phyloP scores from a whole-genome alignment of 2,797 vertebrate genomes.

The Crocodylus rhombifer region DNA sequence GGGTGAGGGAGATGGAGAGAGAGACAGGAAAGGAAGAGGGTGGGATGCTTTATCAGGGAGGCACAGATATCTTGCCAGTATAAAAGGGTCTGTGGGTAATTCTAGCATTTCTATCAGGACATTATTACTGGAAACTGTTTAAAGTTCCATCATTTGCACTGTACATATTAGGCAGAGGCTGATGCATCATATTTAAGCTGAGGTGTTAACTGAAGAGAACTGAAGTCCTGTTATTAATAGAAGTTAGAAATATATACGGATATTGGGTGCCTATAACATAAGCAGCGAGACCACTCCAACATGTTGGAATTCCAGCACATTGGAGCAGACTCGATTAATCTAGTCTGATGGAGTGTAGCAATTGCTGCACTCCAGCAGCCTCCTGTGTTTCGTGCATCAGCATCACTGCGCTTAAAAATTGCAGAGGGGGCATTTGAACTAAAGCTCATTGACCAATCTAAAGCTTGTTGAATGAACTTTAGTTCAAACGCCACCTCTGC shows the following conservation, averaged over 20 bases:
- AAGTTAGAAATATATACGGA: neutral
- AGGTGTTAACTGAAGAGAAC: neutral
- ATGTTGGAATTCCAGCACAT: too few relatives aligned
- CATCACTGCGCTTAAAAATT: too few relatives aligned
- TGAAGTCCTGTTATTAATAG: neutral
- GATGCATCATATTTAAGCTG: neutral
- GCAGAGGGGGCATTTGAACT: too few relatives aligned
- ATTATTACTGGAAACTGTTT: neutral
- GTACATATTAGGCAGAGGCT: neutral
- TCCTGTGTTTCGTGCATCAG: too few relatives aligned
- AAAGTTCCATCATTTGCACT: neutral
- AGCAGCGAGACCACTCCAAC: too few relatives aligned
- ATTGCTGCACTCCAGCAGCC: too few relatives aligned
- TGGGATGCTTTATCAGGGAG: fast-evolving
- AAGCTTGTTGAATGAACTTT: too few relatives aligned
- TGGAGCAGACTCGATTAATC: too few relatives aligned
- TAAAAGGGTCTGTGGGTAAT: neutral
- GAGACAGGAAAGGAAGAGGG: neutral
- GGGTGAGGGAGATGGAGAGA: neutral
- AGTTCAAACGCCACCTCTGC: too few relatives aligned
- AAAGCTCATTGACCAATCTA: too few relatives aligned
- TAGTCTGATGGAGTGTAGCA: too few relatives aligned
- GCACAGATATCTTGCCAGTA: neutral
- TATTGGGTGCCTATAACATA: too few relatives aligned
- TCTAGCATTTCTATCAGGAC: neutral